Conservation (phyloP, 2,797 vertebrate species). For the Enteromius thamalakanensis region DNA sequence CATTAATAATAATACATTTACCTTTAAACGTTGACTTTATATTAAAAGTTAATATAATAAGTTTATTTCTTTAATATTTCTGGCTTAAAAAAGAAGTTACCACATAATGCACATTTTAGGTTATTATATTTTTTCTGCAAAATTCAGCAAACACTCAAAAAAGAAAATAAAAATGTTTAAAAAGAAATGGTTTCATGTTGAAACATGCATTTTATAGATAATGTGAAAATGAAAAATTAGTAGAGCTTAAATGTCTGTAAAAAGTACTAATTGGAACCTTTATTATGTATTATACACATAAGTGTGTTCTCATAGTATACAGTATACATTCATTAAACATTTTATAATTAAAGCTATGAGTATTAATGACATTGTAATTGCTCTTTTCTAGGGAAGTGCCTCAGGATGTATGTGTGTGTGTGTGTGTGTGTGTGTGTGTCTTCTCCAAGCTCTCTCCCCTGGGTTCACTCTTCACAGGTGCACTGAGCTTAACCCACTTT, state of each 20-base stretch:
- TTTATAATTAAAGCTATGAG: conserved; percentile 2
- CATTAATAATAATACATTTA: too few relatives aligned
- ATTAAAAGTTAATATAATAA: too few relatives aligned
- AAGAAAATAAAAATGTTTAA: conserved; percentile 1
- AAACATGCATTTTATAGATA: not conserved
- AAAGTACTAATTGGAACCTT: not conserved
- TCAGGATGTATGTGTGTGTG: conserved; percentile 27
- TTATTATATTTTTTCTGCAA: not conserved
- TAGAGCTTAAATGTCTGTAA: not conserved
- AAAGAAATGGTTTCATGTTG: not conserved
- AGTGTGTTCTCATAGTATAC: not conserved
- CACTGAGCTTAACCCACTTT: conserved; percentile 42
- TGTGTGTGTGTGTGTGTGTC: conserved; percentile 30
- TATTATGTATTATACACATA: not conserved
- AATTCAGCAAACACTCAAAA: not conserved
- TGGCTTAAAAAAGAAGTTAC: not conserved
- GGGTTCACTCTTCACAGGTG: conserved; percentile 55
- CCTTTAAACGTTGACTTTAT: too few relatives aligned
- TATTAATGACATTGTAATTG: not conserved
- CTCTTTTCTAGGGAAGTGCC: conserved; percentile 8
- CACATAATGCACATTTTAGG: not conserved
- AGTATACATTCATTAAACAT: not conserved
- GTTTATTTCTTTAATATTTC: too few relatives aligned
- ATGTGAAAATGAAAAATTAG: not conserved
- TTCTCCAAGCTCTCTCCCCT: conserved; percentile 30